Evolutionary conservation across 2,113 vertebrate species (phyloP).

Genomic region (Eulacestoma nigropectus): DNA sequence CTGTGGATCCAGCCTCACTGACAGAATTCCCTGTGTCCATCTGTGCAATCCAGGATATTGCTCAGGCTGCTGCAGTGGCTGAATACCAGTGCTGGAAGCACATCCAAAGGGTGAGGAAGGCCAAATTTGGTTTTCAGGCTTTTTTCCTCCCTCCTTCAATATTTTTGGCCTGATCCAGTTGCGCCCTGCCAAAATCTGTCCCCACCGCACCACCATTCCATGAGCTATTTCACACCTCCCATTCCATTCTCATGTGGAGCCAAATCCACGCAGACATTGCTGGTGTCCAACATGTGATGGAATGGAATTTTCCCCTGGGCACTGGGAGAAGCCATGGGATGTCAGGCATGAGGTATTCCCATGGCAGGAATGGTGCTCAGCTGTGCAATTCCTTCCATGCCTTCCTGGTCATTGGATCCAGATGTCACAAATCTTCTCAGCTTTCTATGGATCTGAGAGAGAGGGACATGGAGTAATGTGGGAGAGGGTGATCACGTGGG

Average conservation of each 20-base stretch:
- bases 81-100: not conserved
- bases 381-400: not conserved
- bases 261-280: not conserved
- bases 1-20: not conserved
- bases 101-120: not conserved
- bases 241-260: not conserved
- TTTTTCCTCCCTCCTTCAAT: not conserved
- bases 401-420: not conserved
- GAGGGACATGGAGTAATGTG: not conserved
- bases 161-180: not conserved
- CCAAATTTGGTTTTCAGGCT: not conserved
- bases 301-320: not conserved
- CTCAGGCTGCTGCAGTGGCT: not conserved
- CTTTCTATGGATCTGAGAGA: not conserved
- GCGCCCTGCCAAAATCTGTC: not conserved
- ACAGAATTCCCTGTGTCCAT: not conserved
- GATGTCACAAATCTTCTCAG: not conserved
- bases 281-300: not conserved
- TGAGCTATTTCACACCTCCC: conserved; percentile 42
- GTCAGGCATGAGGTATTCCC: not conserved
- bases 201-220: not conserved
- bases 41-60: not conserved
- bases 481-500: not conserved
- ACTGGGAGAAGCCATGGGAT: not conserved
- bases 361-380: not conserved